Base-by-base conservation (phyloP, 2,797 vertebrate genomes). In the Leuciscus waleckii region DNA sequence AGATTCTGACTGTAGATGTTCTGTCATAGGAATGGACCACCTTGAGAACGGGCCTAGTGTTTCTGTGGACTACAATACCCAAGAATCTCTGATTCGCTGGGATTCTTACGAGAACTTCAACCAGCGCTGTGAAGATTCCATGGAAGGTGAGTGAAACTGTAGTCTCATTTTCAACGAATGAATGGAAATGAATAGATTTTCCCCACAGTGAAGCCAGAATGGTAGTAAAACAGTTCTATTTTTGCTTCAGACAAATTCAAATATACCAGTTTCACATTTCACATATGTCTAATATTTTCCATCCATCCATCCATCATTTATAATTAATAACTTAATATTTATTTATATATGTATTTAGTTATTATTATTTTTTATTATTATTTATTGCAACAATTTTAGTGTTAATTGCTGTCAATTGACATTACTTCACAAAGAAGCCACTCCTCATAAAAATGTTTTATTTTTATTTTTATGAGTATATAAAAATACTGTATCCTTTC, bases 21-120 rank as follows among this genome's bases (percentile, higher is more conserved):
- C 82, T 92, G 37, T 41, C 51, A 87, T 91, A 99, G 98, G 97
- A 89, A 96, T 98, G 97, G 97, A 97, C 26, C 94, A 95, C 76
- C 93, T 99, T 91, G 98, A 99, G 93, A 99, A 99, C 0, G 98
- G 98, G 7, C 97, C 98, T 0, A 96, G 97, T 0, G 97, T 99
- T 78, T 99, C 97, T 0, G 98, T 99, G 92, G 98, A 99, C 93
- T 99, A 99, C 93, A 99, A 98, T 91, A 99, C 98, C 0, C 96
- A 97, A 0, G 98, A 99, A 87, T 96, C 97, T 0, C 96, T 99
- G 87, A 99, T 99, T 91, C 98, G 98, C 63, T 97, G 97, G 95
- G 97, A 97, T 46, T 97, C 97, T n/a, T 97, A 97, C 0, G 96
- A 97, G 90, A 96, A 96, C 90, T 95, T 97, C 86, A 95, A 91